Evolutionary conservation across 2,888 invertebrate species (phyloP).

Genomic region (Pimpla rufipes): DNA sequence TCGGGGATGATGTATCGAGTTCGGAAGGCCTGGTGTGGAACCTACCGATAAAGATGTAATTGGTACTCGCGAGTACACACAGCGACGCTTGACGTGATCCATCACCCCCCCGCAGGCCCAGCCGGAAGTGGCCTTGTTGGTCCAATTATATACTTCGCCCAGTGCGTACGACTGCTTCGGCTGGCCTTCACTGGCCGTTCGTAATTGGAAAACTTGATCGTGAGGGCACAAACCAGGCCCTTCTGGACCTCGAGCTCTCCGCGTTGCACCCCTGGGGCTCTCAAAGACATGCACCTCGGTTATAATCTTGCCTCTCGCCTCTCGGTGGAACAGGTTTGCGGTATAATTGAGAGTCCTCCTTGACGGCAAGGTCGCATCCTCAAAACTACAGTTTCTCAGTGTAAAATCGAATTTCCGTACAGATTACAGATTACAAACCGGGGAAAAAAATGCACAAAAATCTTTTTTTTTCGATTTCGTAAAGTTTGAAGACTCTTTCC

Average conservation of each 20-base stretch:
- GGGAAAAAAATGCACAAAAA: no score
- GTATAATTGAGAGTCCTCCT: background rate
- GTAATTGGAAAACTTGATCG: constrained; percentile 72
- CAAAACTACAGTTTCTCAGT: background rate
- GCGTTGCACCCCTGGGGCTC: background rate
- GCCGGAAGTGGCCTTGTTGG: constrained; percentile 55
- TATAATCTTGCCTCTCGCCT: background rate
- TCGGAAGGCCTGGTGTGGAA: constrained; percentile 58
- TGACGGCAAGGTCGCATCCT: background rate
- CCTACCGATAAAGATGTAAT: constrained; percentile 77
- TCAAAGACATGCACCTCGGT: background rate
- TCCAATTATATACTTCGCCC: constrained; percentile 70
- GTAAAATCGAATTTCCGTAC: background rate
- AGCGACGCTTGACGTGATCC: constrained; percentile 66
- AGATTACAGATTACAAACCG: background rate
- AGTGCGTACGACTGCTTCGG: constrained; percentile 6
- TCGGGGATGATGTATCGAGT: constrained; percentile 76
- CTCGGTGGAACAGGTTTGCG: background rate
- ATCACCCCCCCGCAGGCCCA: constrained; percentile 65
- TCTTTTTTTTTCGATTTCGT: no score
- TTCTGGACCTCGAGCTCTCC: background rate
- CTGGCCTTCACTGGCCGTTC: constrained; percentile 21
- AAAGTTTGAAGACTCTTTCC: no score
- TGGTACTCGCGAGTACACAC: constrained; percentile 66
- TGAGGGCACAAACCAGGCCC: background rate